Base-by-base conservation (phyloP, 2,888 invertebrate species). In the Sericinus montela region DNA sequence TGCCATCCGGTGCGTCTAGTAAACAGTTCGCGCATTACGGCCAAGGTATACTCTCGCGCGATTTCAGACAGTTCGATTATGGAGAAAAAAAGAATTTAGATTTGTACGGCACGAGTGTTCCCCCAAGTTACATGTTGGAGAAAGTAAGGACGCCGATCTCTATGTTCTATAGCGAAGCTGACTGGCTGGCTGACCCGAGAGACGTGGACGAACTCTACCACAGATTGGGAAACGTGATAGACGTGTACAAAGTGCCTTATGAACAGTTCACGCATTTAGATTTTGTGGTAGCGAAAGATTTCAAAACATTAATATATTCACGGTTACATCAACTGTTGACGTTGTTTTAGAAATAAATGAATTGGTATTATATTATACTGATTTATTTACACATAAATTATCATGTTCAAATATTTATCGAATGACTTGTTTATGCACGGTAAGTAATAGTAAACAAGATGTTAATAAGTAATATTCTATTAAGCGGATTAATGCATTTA, bases 101-200 rank as follows among this genome's bases (percentile, higher is more conserved):
- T 41, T 63, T 56, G 32, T 88, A 87, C 42, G 81, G 80, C 0
- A 46, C 50, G 0, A 50, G 44, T 1, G 41, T 46, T 7, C 81
- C 87, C 8, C 82, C 84, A 0, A 57, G 57, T 9, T 88, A 87
- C 53, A 51, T 57, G 1, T 45, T 86, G 37, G 61, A 63, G 4
- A 71, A 69, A 8, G 59, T 87, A 10, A 56, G 49, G 1, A 65
- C 73, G 0, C 85, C 86, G 0, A 69, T 87, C 4, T 69, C 74
- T 6, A 56, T 89, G 40, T 72, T 84, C 41, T 81, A 80, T 54
- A 78, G 80, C 25, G 74, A 75, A 2, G 91, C 91, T 11, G 95
- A 95, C 69, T 92, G 92, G 91, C 67, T 95, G 14, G 90, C 93
- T 1, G 79, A 89, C 42, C 83, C 89, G 2, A 69, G 71, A 56